Evolutionary conservation across 2,797 vertebrate genomes (phyloP).

Genomic region (Limnodromus scolopaceus): DNA sequence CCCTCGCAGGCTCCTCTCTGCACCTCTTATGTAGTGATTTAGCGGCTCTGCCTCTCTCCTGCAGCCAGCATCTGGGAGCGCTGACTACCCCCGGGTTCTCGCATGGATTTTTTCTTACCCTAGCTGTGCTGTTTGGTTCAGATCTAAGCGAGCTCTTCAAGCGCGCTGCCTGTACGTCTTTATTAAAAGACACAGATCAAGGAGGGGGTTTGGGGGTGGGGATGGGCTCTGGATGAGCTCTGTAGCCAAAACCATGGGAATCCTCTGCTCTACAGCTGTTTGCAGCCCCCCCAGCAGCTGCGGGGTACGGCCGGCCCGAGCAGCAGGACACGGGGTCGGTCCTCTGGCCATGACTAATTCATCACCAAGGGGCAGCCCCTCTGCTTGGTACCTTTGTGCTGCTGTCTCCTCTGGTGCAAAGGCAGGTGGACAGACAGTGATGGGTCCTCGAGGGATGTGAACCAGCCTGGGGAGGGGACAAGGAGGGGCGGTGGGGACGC

Average conservation of each 20-base stretch:
- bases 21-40: fast-evolving
- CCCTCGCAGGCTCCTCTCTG: not conserved
- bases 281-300: not conserved
- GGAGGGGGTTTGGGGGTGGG: not conserved
- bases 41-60: not conserved
- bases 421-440: slow-evolving; percentile 40
- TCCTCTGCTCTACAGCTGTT: slow-evolving; percentile 50
- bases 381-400: not conserved
- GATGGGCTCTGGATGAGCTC: not conserved
- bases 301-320: fast-evolving
- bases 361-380: not conserved
- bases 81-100: not conserved
- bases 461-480: not conserved
- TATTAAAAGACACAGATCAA: not conserved
- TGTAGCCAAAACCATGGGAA: slow-evolving; percentile 40
- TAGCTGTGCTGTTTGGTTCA: not conserved
- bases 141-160: not conserved
- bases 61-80: not conserved
- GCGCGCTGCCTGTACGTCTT: not conserved
- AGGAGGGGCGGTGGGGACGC: not conserved
- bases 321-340: not conserved
- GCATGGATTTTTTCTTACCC: not conserved
- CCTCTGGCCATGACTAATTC: not conserved
- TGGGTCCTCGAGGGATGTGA: fast-evolving
- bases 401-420: not conserved